These are phyloP conservation scores for Rutilus rutilus DNA, from an alignment of 2,113 vertebrate species.

Conservation along the genomic window DNA sequence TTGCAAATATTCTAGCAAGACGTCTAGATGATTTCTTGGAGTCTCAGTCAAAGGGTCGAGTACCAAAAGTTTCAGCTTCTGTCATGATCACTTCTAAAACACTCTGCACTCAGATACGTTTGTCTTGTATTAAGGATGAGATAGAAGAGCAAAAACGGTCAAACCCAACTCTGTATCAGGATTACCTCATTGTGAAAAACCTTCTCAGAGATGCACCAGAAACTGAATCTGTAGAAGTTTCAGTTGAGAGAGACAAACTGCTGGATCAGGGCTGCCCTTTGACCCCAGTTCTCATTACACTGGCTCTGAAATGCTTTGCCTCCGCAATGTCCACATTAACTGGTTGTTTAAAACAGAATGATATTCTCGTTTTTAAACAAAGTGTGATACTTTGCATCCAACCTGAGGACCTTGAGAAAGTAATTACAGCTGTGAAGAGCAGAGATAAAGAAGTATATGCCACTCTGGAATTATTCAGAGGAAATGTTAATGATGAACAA, in stretches of 20 bases:
- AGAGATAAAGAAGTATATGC: background rate
- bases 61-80: background rate
- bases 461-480: background rate
- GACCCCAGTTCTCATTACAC: conserved; percentile 18
- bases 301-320: background rate
- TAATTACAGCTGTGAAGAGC: background rate
- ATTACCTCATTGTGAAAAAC: background rate
- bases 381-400: background rate
- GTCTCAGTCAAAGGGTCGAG: background rate
- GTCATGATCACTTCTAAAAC: conserved; percentile 21
- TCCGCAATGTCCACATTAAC: background rate
- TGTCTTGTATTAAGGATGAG: background rate
- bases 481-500: background rate
- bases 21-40: background rate
- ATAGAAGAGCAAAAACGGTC: background rate
- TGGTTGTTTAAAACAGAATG: background rate
- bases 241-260: background rate
- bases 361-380: background rate
- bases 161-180: background rate
- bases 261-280: conserved; percentile 16
- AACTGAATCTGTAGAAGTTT: background rate
- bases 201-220: conserved; percentile 7
- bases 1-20: background rate
- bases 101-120: background rate
- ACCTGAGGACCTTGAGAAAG: background rate